Evolutionary conservation across 1,140 invertebrate species (phyloP).

Genomic region (Drosophila gunungcola): DNA sequence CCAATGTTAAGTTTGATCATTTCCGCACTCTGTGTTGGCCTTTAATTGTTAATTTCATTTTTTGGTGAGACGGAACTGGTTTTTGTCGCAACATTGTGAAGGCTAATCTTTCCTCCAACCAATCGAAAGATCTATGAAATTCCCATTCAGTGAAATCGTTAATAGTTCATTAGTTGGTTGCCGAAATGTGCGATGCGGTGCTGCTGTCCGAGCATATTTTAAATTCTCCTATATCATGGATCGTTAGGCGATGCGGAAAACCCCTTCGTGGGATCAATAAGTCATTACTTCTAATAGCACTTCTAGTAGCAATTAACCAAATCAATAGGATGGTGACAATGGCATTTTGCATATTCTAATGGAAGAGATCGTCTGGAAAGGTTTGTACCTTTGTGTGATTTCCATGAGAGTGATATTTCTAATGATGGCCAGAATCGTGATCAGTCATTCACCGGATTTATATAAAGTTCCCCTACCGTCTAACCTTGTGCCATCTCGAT

Average conservation of each 20-base stretch:
- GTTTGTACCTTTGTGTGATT: background rate
- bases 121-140: slow-evolving; percentile 30
- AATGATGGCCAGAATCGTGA: slow-evolving; percentile 27
- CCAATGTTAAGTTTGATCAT: slow-evolving; percentile 27
- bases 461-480: slow-evolving; percentile 21
- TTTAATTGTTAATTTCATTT: slow-evolving; percentile 29
- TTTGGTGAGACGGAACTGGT: slow-evolving; percentile 39
- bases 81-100: slow-evolving; percentile 65
- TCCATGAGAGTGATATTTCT: slow-evolving; percentile 13
- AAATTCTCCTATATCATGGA: background rate
- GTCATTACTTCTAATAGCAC: slow-evolving; percentile 36
- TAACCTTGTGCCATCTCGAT: slow-evolving; percentile 23
- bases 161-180: slow-evolving; percentile 51
- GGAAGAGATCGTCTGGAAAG: background rate
- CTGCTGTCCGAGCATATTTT: slow-evolving; percentile 5
- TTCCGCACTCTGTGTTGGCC: slow-evolving; percentile 29
- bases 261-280: slow-evolving; percentile 9
- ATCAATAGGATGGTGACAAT: slow-evolving; percentile 33
- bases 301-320: slow-evolving; percentile 7
- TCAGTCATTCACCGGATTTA: slow-evolving; percentile 23
- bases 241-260: slow-evolving; percentile 27
- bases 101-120: slow-evolving; percentile 72
- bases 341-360: slow-evolving; percentile 44
- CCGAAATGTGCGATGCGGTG: slow-evolving; percentile 32
- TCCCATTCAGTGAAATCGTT: slow-evolving; percentile 49